A percentile compares a stretch with the other conserved stretches of the same genome.
Evolutionary conservation across 2,888 invertebrate species (phyloP).

Genomic region (Agrochola litura): DNA sequence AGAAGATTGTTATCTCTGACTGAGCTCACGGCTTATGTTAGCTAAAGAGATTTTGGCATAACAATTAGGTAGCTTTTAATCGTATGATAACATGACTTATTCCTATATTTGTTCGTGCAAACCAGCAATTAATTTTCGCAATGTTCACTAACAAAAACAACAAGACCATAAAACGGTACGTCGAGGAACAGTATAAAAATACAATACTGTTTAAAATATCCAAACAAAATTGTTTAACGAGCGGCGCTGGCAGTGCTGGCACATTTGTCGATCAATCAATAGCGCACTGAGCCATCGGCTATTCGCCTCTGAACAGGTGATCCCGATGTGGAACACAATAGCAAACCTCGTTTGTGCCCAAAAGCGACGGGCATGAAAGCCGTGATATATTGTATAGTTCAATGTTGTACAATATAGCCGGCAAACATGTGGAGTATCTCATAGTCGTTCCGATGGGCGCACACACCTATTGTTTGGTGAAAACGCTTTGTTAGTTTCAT

Average conservation of each 20-base stretch:
- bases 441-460: slow-evolving; percentile 82
- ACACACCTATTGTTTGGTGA: slow-evolving; percentile 77
- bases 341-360: slow-evolving; percentile 61
- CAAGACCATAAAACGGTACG: slow-evolving; percentile 22
- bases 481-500: slow-evolving; percentile 75
- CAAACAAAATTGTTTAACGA: slow-evolving; percentile 62
- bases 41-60: slow-evolving; percentile 28
- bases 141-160: slow-evolving; percentile 3
- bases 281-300: slow-evolving; percentile 68
- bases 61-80: slow-evolving; percentile 32
- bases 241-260: slow-evolving; percentile 39
- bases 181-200: slow-evolving; percentile 43
- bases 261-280: slow-evolving; percentile 72
- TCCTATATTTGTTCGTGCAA: slow-evolving; percentile 16
- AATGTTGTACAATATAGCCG: slow-evolving; percentile 65
- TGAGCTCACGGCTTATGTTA: slow-evolving; percentile 23
- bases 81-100: slow-evolving; percentile 16
- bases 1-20: slow-evolving; percentile 43
- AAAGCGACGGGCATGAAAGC: slow-evolving; percentile 50
- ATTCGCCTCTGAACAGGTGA: slow-evolving; percentile 75
- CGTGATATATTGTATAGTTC: slow-evolving; percentile 58
- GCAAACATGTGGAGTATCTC: slow-evolving; percentile 82
- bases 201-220: slow-evolving; percentile 56
- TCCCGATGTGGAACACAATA: slow-evolving; percentile 71
- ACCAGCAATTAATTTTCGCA: slow-evolving; percentile 15